phyloP scores from a whole-genome alignment of 2,888 invertebrate genomes.

The Aspidapion aeneum region DNA sequence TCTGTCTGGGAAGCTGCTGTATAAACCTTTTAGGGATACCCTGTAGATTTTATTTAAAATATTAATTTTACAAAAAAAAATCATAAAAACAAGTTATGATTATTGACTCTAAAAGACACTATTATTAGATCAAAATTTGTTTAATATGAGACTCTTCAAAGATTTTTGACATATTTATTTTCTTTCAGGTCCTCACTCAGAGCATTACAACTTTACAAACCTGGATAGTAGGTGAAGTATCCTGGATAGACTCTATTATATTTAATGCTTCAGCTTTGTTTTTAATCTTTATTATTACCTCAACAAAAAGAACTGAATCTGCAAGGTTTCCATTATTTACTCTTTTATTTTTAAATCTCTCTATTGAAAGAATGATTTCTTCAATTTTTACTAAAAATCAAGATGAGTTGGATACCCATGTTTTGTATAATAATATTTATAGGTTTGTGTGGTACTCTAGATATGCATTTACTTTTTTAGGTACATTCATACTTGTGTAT shows the following conservation, averaged over 20 bases:
- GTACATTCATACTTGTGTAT: constrained; percentile 40
- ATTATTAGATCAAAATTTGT: too few relatives aligned
- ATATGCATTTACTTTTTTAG: constrained; percentile 43
- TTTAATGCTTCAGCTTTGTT: constrained; percentile 55
- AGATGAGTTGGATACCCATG: constrained; percentile 30
- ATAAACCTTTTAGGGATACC: too few relatives aligned
- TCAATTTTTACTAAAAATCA: constrained; percentile 20
- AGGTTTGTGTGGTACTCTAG: constrained; percentile 49
- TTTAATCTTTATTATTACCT: constrained; percentile 55
- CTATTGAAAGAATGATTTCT: constrained; percentile 49
- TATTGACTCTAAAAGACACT: too few relatives aligned
- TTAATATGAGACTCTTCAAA: too few relatives aligned
- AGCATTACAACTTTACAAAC: constrained; percentile 53
- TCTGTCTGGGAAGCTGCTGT: too few relatives aligned
- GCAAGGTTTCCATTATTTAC: constrained; percentile 56
- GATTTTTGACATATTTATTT: constrained; percentile 1
- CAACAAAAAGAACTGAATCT: constrained; percentile 52
- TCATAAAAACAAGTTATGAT: too few relatives aligned
- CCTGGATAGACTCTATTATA: constrained; percentile 59
- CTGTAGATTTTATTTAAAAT: too few relatives aligned
- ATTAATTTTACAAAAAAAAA: too few relatives aligned
- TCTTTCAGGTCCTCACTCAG: constrained; percentile 29
- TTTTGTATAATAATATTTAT: constrained; percentile 44
- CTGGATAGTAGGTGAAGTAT: constrained; percentile 61
- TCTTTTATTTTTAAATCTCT: constrained; percentile 50